Evolutionary conservation across 2,888 invertebrate genomes (phyloP).

Genomic region (Eristalis tenax): DNA sequence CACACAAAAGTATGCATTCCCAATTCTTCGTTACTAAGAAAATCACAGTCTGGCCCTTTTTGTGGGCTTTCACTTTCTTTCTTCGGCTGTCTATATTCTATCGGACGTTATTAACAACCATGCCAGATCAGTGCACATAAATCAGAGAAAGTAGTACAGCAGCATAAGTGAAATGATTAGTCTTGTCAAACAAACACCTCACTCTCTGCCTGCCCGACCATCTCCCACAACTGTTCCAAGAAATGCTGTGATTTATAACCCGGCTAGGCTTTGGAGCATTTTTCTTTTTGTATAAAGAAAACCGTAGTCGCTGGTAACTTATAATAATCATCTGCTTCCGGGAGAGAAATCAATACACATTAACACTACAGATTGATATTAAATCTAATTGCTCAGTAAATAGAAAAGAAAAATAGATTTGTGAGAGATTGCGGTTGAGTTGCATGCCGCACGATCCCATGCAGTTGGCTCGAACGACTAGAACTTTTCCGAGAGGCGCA

Average conservation of each 20-base stretch:
- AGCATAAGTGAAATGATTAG: constrained; percentile 47
- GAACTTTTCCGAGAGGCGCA: constrained; percentile 3
- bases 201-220: constrained; percentile 1
- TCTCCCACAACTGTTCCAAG: constrained; percentile 2
- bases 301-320: constrained; percentile 22
- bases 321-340: constrained; percentile 46
- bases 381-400: constrained; percentile 48
- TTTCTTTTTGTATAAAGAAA: not conserved
- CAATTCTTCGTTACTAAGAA: constrained; percentile 7
- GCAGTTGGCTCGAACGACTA: constrained; percentile 17
- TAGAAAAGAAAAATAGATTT: constrained; percentile 1
- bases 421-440: constrained; percentile 38
- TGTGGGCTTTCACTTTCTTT: constrained; percentile 2
- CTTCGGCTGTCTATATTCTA: not conserved
- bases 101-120: constrained; percentile 2
- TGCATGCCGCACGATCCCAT: constrained; percentile 55
- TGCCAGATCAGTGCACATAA: constrained; percentile 14
- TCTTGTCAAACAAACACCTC: constrained; percentile 12
- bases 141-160: constrained; percentile 45
- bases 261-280: not conserved
- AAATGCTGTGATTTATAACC: constrained; percentile 31
- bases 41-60: not conserved
- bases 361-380: not conserved
- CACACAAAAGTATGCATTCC: not conserved
- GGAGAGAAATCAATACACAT: constrained; percentile 35